Base-by-base conservation (phyloP, 2,113 vertebrate genomes). In the Cercopithecus mona region DNA sequence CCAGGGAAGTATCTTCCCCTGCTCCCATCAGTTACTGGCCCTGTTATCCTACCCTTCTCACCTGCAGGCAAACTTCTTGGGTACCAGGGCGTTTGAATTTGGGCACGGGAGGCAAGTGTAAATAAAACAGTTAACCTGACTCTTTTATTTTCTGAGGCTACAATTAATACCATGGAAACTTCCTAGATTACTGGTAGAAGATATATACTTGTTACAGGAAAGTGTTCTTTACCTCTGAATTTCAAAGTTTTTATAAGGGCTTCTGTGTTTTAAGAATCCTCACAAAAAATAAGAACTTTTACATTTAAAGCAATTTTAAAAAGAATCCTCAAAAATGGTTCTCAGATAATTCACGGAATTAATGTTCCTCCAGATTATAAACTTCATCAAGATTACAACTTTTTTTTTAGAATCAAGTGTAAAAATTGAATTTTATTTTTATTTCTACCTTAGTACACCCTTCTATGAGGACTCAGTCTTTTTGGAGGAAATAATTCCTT, bases 381-480 rank as follows among this genome's bases (percentile, higher is more conserved):
- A 83, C 61, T 79, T 84, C 61, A 55, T 45, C 25, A 81, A 84
- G 48, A 76, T 57, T 70, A 70, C 12, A 50, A 27, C 17, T 32
- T 30, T 18, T 64, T 20, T 20, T 1, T 40, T 81, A 90, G 85
- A 64, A 85, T 78, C 35, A 76, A 76, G 5, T n/a, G 5, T 88
- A 94, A 93, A 85, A 88, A 76, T 16, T 75, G 30, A 94, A 93
- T 89, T 93, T 96, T 94, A 82, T 87, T 79, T 92, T n/a, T 40
- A 38, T 50, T 75, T 81, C 32, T 59, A 64, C 35, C 48, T 75
- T 76, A 43, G 23, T 32, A 85, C 45, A 14, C 45, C 25, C 38
- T 45, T 75, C 68, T 55, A 3, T 66, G 94, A 93, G 8, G 73
- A 66, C 32, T 83, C 9, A 45, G 35, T 38, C 20, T 57, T 85